phyloP scores from a whole-genome alignment of 2,888 invertebrate species.

The Andrena praecox region DNA sequence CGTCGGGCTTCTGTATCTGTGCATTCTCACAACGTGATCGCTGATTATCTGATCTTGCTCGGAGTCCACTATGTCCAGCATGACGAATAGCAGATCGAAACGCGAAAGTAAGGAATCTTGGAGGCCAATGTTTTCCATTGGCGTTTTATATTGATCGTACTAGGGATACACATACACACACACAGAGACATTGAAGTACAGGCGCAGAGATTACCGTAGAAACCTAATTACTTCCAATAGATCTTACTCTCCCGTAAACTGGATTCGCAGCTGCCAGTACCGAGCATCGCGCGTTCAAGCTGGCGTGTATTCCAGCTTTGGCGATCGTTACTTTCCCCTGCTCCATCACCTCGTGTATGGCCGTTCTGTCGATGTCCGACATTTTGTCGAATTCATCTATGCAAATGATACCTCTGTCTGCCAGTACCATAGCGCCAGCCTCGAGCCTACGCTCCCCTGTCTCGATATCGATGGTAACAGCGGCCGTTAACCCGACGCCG shows the following conservation, averaged over 20 bases:
- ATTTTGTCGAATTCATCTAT: constrained; percentile 99
- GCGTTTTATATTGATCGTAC: constrained; percentile 99
- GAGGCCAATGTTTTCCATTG: constrained; percentile 99
- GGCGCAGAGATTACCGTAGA: background rate
- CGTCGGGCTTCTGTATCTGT: constrained; percentile 95
- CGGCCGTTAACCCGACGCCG: constrained; percentile 99
- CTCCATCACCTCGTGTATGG: constrained; percentile 99
- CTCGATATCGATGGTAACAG: constrained; percentile 98
- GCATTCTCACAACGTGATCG: constrained; percentile 99
- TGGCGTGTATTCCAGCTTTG: constrained; percentile 99
- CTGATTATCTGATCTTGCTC: constrained; percentile 96
- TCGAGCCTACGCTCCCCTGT: constrained; percentile 95
- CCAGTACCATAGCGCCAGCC: constrained; percentile 99
- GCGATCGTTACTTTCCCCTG: constrained; percentile 99
- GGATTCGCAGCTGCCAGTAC: constrained; percentile 99
- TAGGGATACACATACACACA: constrained; percentile 83
- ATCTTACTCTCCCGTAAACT: constrained; percentile 95
- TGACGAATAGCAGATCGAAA: constrained; percentile 99
- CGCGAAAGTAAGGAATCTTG: constrained; percentile 98
- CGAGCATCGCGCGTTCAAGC: constrained; percentile 98
- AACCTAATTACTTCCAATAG: constrained; percentile 16
- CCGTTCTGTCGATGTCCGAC: constrained; percentile 99
- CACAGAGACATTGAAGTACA: background rate
- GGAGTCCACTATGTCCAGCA: constrained; percentile 96
- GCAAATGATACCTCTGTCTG: constrained; percentile 99